Evolutionary conservation across 2,888 invertebrate species (phyloP), one percentile per base, ranked within the genome.

Genomic region (Lordiphosa andalusiaca): DNA sequence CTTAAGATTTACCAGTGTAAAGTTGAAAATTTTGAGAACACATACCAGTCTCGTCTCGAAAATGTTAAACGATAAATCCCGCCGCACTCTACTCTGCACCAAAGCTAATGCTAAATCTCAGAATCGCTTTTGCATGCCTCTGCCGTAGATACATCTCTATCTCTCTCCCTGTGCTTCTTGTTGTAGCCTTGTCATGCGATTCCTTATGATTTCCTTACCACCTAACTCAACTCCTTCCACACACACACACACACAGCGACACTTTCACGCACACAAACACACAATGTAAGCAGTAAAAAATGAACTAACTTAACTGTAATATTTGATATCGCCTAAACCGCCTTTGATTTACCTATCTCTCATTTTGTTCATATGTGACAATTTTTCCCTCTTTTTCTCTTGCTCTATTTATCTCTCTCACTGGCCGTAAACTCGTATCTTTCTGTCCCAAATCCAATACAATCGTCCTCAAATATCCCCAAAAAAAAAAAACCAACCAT

Each of bases 1-100:
- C 51, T 67, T 83, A 77, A 80, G 83, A 50, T 61, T 41, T 58
- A 58, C 25, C 54, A 59, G 80, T 84, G 69, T 78, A 80, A 69
- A 51, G 61, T 30, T 35, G 52, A 71, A 67, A 10, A 10, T 10
- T 63, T 73, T 84, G 80, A 85, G 80, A 81, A 81, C 80, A 81
- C 80, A 81, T 85, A 71, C 82, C 41, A 46, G 30, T 30, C 30
- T 30, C 1, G 4, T 33, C 16, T 23, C 10, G 3, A 33, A 33
- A 44, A 33, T 44, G 16, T 44, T 39, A 9, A 30, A 41, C 2
- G 4, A 13, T 5, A 16, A 44, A 10, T 4, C 16, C 10, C 10
- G 25, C 30, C 7, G 30, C 30, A 30, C 3, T 30, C 9, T 10
- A 30, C 3, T 30, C 9, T 10, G 9, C 30, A 30, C 30, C 30